phyloP scores from a whole-genome alignment of 1,140 invertebrate genomes.

The Bactericera cockerelli region DNA sequence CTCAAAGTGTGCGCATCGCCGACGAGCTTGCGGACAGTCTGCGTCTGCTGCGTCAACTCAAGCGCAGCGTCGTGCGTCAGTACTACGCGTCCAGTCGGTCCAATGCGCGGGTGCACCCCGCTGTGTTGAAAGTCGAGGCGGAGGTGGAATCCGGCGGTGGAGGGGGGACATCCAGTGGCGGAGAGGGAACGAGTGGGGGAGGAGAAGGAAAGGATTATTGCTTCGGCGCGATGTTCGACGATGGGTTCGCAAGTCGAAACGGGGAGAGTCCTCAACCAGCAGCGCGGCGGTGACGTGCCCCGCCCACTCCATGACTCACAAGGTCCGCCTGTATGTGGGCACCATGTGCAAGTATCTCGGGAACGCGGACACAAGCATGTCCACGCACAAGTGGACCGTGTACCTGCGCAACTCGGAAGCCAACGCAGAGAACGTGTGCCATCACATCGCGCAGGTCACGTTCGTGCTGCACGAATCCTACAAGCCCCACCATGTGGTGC shows the following conservation, averaged over 20 bases:
- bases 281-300: too few species aligned
- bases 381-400: conserved; percentile 15
- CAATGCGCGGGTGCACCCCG: background rate
- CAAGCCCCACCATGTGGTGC: conserved; percentile 13
- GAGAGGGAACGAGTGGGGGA: background rate
- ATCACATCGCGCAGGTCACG: conserved; percentile 10
- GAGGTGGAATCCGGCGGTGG: background rate
- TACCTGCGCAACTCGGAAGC: conserved; percentile 14
- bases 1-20: background rate
- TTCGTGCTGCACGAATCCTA: conserved; percentile 16
- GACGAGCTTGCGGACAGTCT: background rate
- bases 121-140: background rate
- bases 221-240: too few species aligned
- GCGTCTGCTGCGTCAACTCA: background rate
- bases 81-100: background rate
- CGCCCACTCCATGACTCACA: background rate
- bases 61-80: background rate
- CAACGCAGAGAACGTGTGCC: background rate
- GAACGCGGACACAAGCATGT: background rate
- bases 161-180: too few species aligned
- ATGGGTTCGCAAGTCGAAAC: background rate
- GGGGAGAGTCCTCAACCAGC: background rate
- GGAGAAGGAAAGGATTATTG: background rate
- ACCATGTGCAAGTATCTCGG: background rate
- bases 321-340: background rate